phyloP scores from a whole-genome alignment of 2,888 invertebrate species.

The Drosophila imparisetae region DNA sequence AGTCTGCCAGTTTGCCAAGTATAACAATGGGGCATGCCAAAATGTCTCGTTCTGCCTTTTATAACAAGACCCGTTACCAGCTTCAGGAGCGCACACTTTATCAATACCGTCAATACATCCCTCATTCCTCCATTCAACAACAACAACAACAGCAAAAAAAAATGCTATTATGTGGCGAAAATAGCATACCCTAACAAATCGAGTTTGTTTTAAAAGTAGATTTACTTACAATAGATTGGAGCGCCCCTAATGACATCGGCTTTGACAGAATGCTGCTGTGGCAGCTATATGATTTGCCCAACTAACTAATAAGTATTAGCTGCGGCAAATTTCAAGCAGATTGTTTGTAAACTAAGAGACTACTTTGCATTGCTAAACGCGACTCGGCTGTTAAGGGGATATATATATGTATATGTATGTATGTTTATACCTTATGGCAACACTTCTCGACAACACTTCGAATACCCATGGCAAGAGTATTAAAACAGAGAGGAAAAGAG shows the following conservation, averaged over 20 bases:
- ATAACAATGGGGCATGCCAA: conserved; percentile 68
- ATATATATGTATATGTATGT: neutral
- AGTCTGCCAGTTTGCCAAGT: conserved; percentile 15
- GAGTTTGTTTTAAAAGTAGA: neutral
- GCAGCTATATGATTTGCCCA: neutral
- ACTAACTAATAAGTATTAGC: neutral
- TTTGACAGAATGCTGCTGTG: neutral
- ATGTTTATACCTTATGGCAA: neutral
- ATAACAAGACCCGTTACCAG: conserved; percentile 62
- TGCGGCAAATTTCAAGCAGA: neutral
- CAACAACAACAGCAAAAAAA: too few species aligned
- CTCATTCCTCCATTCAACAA: neutral
- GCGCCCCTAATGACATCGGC: neutral
- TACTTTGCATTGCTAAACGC: neutral
- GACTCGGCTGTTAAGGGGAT: neutral
- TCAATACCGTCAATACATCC: conserved; percentile 7
- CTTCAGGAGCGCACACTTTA: conserved; percentile 23
- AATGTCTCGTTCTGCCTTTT: conserved; percentile 67
- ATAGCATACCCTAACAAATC: neutral
- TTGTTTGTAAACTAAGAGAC: neutral
- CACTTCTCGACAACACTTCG: neutral
- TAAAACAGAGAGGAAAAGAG: neutral
- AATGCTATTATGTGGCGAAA: neutral
- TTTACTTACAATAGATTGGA: neutral
- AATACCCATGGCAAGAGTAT: neutral